Evolutionary conservation across 2,888 invertebrate genomes (phyloP).

Genomic region (Dynastes tityus): DNA sequence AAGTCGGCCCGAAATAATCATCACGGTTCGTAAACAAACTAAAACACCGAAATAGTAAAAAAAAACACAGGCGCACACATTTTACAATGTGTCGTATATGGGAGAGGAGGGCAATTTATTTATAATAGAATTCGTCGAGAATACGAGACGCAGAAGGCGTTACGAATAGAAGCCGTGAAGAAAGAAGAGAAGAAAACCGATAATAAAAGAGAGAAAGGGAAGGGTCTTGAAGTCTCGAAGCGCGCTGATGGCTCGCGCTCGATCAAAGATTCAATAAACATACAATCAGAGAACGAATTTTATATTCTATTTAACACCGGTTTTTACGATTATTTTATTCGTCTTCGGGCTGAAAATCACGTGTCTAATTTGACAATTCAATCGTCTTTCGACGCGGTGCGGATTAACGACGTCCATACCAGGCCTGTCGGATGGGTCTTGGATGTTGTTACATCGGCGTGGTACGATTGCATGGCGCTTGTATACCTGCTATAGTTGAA

Average conservation of each 20-base stretch:
- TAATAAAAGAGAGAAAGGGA: constrained; percentile 27
- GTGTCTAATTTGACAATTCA: constrained; percentile 54
- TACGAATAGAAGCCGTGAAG: neutral
- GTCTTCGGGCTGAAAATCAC: constrained; percentile 48
- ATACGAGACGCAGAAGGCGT: neutral
- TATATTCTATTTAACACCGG: constrained; percentile 53
- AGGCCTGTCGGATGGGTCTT: constrained; percentile 13
- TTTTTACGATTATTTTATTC: constrained; percentile 54
- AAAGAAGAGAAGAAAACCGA: neutral
- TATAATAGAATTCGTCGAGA: constrained; percentile 33
- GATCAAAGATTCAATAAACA: constrained; percentile 53
- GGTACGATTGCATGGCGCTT: neutral
- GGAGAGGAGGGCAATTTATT: constrained; percentile 41
- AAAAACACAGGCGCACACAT: constrained; percentile 13
- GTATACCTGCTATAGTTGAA: neutral
- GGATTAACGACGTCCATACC: constrained; percentile 11
- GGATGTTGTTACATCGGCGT: neutral
- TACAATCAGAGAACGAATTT: constrained; percentile 48
- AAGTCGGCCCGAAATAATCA: constrained; percentile 33
- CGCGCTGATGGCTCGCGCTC: neutral
- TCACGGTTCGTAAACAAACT: constrained; percentile 37
- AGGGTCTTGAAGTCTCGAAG: neutral
- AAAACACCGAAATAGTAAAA: constrained; percentile 24
- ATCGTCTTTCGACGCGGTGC: constrained; percentile 36
- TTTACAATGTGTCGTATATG: constrained; percentile 18